A percentile compares a stretch with the other conserved stretches of the same genome.
phyloP scores from a whole-genome alignment of 2,113 vertebrate species.

The Pardalotus punctatus region DNA sequence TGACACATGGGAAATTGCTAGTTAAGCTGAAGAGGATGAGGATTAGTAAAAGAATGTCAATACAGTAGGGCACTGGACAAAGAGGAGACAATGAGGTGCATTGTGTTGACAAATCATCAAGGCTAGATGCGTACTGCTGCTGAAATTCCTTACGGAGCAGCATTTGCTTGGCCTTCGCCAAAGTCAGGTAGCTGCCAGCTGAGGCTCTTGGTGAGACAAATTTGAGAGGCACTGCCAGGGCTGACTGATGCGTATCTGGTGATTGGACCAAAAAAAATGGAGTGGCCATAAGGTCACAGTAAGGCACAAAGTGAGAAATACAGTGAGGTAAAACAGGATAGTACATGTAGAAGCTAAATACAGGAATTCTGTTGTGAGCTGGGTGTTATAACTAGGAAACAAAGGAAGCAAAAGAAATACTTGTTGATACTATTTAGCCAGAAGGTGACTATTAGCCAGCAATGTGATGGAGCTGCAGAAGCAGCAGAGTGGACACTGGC shows the following conservation, averaged over 20 bases:
- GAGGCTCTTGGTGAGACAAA: neutral
- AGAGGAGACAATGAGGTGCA: neutral
- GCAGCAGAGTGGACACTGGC: neutral
- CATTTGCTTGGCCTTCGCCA: neutral
- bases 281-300: neutral
- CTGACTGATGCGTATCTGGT: neutral
- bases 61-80: neutral
- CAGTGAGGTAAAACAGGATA: neutral
- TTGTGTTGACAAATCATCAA: neutral
- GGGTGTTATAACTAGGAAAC: neutral
- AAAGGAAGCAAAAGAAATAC: neutral
- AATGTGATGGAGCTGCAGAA: neutral
- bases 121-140: neutral
- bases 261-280: rapidly evolving
- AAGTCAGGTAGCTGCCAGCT: neutral
- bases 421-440: neutral
- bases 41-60: constrained; percentile 26
- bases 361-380: neutral
- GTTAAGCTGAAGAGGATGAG: neutral
- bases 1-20: neutral
- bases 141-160: neutral
- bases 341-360: neutral
- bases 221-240: rapidly evolving
- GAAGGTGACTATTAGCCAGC: neutral
- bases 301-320: neutral